Conservation (phyloP, 2,113 vertebrate genomes). For the Aegithalos caudatus region DNA sequence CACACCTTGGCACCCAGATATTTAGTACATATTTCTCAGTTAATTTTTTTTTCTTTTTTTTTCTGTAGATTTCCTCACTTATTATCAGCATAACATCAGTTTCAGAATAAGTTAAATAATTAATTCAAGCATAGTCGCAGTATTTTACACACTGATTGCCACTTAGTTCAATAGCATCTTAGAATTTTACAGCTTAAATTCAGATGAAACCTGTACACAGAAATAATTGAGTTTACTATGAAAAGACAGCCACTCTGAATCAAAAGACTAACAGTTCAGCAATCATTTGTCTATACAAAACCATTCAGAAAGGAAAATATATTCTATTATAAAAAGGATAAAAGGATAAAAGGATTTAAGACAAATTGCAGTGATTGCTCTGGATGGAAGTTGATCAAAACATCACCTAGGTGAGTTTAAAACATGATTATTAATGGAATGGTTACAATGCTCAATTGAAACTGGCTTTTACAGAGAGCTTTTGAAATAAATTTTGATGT, state of each 20-base stretch:
- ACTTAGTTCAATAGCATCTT: neutral
- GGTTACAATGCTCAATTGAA: neutral
- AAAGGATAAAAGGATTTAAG: neutral
- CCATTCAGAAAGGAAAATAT: neutral
- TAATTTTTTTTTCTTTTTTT: neutral
- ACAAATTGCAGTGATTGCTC: neutral
- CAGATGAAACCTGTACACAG: neutral
- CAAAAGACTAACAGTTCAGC: neutral
- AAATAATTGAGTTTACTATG: neutral
- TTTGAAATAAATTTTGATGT: neutral
- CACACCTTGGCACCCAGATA: neutral
- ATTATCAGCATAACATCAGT: neutral
- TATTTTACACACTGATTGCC: neutral
- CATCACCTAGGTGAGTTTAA: neutral
- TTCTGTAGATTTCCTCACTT: neutral
- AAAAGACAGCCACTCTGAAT: neutral
- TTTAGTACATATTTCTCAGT: neutral
- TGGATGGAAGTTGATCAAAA: neutral
- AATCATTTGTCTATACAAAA: neutral
- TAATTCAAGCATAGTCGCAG: neutral
- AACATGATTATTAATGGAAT: neutral
- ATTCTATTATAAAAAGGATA: neutral
- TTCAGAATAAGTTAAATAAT: neutral
- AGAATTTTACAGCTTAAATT: neutral
- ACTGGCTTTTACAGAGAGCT: neutral